Base-by-base conservation (phyloP, 2,113 vertebrate genomes). In the Dryoscopus gambensis region DNA sequence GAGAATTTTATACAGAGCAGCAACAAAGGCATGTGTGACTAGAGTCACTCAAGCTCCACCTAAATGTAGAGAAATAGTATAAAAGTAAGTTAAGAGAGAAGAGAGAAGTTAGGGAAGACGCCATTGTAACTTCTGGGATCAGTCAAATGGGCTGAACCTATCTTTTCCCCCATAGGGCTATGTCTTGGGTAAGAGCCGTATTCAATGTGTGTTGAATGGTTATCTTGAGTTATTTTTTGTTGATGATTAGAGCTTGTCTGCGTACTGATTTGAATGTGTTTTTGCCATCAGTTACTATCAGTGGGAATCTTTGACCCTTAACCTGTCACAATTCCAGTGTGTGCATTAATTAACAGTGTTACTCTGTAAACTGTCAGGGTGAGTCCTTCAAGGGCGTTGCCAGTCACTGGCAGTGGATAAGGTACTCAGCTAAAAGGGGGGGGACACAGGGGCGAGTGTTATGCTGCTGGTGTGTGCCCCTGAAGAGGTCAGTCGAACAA, bases 391-490 rank as follows among this genome's bases (percentile, higher is more conserved):
- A 21, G 25, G n/a, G 16, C 2, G 6, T 30, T 47, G 24, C 33
- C 39, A 47, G 28, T 9, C 0, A 0, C n/a, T n/a, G 56, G 56
- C 27, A 23, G 25, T 7, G 50, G 57, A 5, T 35, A 31, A 49
- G 13, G 15, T 1, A 56, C 57, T 31, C 50, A 71, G 22, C 9
- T 25, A 13, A 8, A 49, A 56, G 22, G 13, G 35, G 27, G 67
- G 21, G 22, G 57, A 19, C 7, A 7, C 11, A 18, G 25, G 21
- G 25, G 11, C 3, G 17, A 5, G 2, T 42, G 17, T 73, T 15
- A 13, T 4, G 14, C 17, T 35, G 17, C 15, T 64, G 42, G 13
- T 2, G 1, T 21, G n/a, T 71, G 42, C 22, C 35, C 35, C 50
- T 53, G 27, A 30, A 30, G 9, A 53, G 50, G 27, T 53, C 50